Evolutionary conservation across 2,113 vertebrate genomes (phyloP), one percentile per base, ranked within the genome.

Genomic region (Bos taurus): DNA sequence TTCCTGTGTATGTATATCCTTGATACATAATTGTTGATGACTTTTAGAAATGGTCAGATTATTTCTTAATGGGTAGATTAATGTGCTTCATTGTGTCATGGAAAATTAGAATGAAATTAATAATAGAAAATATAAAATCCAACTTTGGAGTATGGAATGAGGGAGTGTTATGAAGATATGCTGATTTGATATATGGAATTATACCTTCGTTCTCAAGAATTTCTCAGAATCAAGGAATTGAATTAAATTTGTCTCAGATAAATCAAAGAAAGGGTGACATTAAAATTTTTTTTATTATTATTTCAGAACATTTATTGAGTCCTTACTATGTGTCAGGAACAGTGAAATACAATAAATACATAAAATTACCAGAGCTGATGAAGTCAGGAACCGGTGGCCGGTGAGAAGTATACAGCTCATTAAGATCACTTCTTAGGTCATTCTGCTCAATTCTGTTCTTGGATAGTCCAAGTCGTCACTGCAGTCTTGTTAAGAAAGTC

Each of bases 131-230:
- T 88, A 40, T 46, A 56, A 95, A 92, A 57, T 88, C 25, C 28
- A 59, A 36, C 21, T 82, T 86, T 6, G 25, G 74, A 21, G 30
- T 74, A 43, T 1, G 40, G 40, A 54, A 43, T 74, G 46, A 56
- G 80, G 84, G 80, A 92, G 40, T 96, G 17, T 77, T 91, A 56
- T 36, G 28, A 96, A 36, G 36, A 1, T 90, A 2, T 88, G 30
- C 84, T 96, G 43, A 94, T 95, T n/a, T 50, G 48, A 94, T 62
- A 88, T 71, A 11, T 91, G 33, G 40, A 95, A 67, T 90, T 94
- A 94, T 46, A 19, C 50, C 64, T 96, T 93, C 7, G 43, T 91
- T 81, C 48, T 86, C 60, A 74, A 71, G 71, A 95, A 90, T 87
- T 83, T 96, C 43, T 94, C 56, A 95, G 82, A 96, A 78, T 25